A percentile compares a stretch with the other conserved stretches of the same genome.
Conservation (phyloP, 2,888 invertebrate genomes). For the Eristalis pertinax region DNA sequence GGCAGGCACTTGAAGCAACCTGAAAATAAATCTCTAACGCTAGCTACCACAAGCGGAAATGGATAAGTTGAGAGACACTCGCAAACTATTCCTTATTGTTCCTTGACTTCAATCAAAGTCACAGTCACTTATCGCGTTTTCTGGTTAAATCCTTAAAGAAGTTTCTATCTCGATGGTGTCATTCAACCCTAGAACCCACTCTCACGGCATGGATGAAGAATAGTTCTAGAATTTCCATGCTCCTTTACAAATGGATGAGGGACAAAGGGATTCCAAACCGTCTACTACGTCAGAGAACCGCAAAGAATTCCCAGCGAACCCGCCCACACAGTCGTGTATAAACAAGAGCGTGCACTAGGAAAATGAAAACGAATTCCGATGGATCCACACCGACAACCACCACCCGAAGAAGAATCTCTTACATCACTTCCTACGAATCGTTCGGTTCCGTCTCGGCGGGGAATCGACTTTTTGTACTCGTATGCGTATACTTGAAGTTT, state of each 20-base stretch:
- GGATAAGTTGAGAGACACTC: not conserved
- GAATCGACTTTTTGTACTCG: not conserved
- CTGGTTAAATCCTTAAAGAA: not conserved
- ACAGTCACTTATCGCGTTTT: not conserved
- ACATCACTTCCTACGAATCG: not conserved
- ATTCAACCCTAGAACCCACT: not conserved
- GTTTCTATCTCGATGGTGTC: not conserved
- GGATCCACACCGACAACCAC: not conserved
- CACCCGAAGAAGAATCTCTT: not conserved
- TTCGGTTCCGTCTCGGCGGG: not conserved
- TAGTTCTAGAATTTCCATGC: not conserved
- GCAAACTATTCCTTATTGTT: not conserved
- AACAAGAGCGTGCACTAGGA: not conserved
- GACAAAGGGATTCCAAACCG: not conserved
- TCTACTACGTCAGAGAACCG: not conserved
- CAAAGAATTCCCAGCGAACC: not conserved
- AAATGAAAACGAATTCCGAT: slow-evolving; percentile 1
- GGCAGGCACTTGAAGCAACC: not conserved
- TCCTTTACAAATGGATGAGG: not conserved
- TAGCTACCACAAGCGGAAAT: not conserved
- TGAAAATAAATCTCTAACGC: not conserved
- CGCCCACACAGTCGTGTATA: not conserved
- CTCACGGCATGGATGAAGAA: not conserved
- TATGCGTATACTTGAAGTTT: slow-evolving; percentile 1
- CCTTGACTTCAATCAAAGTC: not conserved